Base-by-base conservation (phyloP, 1,140 invertebrate species). In the Aphis craccivora region DNA sequence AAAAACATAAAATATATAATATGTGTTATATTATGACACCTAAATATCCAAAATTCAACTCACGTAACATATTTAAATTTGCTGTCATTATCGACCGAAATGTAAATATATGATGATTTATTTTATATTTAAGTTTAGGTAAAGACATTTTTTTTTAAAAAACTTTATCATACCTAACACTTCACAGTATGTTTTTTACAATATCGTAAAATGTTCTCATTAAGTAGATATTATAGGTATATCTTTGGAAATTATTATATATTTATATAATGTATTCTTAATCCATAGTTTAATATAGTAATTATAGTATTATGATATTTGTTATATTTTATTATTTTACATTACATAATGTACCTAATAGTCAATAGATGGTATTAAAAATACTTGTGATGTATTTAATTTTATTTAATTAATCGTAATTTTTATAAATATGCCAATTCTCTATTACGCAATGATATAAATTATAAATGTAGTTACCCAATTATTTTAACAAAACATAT, bases 31-130 rank as follows among this genome's bases (percentile, higher is more conserved):
- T 86, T 43, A 48, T 51, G 45, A 88, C 30, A 88, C 18, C 48
- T 88, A 35, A 53, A 88, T 35, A 43, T 84, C 22, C 43, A 43
- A 86, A 45, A 88, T 88, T 88, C 86, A 88, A 88, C 30, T 88
- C 86, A 51, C 86, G 86, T 88, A 51, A 51, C 45, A 88, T 88
- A 89, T 89, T 89, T 89, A 53, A 89, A 53, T 89, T 88, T 37
- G 45, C 53, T 37, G n/a, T 37, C 40, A 51, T 53, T 53, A 37
- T 89, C 48, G 87, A 53, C n/a, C 30, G 22, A 89, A 89, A 53
- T 53, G 20, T 37, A 53, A 86, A 87, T 48, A 45, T 87, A 23
- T 37, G 48, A 53, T 53, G n/a, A 48, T 88, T 88, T n/a, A 43
- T 89, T 53, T 89, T 55, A 89, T 89, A 18, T 53, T 89, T 37